phyloP scores from a whole-genome alignment of 2,113 vertebrate species.

The Gobius niger region DNA sequence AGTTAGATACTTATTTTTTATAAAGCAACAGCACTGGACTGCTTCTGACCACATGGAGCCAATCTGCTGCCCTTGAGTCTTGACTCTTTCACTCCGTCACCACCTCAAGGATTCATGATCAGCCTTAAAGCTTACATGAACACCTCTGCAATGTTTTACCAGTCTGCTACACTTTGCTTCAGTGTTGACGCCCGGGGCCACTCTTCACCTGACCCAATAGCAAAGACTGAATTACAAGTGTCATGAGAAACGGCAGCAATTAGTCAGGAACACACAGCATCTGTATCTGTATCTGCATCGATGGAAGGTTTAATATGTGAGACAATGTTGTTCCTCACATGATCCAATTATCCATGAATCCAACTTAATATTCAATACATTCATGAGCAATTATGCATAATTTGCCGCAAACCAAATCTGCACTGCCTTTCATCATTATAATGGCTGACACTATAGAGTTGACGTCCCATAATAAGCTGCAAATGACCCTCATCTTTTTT shows the following conservation, averaged over 20 bases:
- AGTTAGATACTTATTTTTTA: no score
- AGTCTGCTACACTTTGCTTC: not conserved
- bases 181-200: not conserved
- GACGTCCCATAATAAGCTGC: constrained; percentile 29
- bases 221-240: constrained; percentile 6
- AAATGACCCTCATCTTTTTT: constrained; percentile 42
- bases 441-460: constrained; percentile 20
- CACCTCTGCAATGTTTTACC: not conserved
- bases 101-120: constrained; percentile 2
- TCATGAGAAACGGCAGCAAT: constrained; percentile 8
- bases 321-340: not conserved
- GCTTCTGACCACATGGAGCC: constrained; percentile 15
- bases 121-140: not conserved
- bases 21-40: not conserved
- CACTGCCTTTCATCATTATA: constrained; percentile 39
- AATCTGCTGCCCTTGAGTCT: constrained; percentile 20
- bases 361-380: constrained; percentile 39
- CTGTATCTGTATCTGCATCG: not conserved
- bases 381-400: constrained; percentile 41
- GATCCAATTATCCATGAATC: constrained; percentile 10
- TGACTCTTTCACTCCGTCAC: not conserved
- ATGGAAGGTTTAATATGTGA: constrained; percentile 3
- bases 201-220: not conserved
- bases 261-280: constrained; percentile 7
- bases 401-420: constrained; percentile 14